phyloP scores from a whole-genome alignment of 2,888 invertebrate species.

The Nebria brevicollis region DNA sequence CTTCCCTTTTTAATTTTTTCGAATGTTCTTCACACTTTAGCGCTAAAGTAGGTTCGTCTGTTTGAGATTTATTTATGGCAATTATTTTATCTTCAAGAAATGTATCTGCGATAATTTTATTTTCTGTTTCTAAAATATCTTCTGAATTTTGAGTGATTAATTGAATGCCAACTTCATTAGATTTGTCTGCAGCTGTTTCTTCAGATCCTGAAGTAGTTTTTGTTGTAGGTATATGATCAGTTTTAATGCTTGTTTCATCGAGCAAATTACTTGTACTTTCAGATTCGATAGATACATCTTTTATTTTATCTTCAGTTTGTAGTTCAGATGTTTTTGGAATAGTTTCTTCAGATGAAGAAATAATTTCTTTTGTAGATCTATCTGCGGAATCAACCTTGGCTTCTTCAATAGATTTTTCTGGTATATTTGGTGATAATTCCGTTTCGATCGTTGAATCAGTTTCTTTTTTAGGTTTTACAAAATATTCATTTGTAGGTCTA shows the following conservation, averaged over 20 bases:
- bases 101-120: not conserved
- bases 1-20: not conserved
- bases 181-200: not conserved
- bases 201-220: too few species aligned
- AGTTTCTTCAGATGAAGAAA: conserved; percentile 5
- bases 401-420: not conserved
- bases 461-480: conserved; percentile 2
- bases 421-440: not conserved
- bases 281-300: too few species aligned
- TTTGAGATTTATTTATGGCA: not conserved
- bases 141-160: too few species aligned
- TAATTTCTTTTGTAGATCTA: not conserved
- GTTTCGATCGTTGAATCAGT: conserved; percentile 29
- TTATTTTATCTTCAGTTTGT: not conserved
- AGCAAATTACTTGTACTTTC: too few species aligned
- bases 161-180: not conserved
- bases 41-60: not conserved
- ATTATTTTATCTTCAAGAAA: conserved; percentile 19
- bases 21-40: too few species aligned
- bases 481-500: not conserved
- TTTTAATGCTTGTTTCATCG: too few species aligned
- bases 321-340: not conserved
- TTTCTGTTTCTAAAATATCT: too few species aligned
- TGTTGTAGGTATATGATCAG: too few species aligned
- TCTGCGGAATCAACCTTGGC: not conserved